Percentiles rank a stretch among this genome's conserved stretches.
phyloP scores from a whole-genome alignment of 2,888 invertebrate species.

The Volucella inflata region DNA sequence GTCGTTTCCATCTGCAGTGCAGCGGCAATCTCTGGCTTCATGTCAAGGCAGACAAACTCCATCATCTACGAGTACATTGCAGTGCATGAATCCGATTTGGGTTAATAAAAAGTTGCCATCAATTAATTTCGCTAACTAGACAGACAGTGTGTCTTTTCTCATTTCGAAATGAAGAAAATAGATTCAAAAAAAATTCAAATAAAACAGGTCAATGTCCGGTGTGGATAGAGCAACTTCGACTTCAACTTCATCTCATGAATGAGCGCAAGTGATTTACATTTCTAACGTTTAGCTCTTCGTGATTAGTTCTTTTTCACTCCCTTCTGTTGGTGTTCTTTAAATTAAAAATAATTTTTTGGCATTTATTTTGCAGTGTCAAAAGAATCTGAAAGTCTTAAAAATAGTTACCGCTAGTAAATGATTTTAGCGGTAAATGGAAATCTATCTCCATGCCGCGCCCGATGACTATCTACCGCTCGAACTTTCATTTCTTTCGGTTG shows the following conservation, averaged over 20 bases:
- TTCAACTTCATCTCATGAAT: not conserved
- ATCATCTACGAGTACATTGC: too few relatives aligned
- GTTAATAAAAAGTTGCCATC: too few relatives aligned
- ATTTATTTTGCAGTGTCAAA: not conserved
- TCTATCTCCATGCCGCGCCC: constrained; percentile 13
- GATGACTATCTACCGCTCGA: constrained; percentile 2
- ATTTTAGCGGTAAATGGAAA: constrained; percentile 58
- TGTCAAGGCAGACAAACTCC: too few relatives aligned
- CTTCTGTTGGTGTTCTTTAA: constrained; percentile 1
- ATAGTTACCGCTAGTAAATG: constrained; percentile 10
- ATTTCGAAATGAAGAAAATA: too few relatives aligned
- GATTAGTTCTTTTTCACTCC: not conserved
- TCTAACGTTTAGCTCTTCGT: constrained; percentile 15
- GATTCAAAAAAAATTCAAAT: too few relatives aligned
- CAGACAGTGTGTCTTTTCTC: too few relatives aligned
- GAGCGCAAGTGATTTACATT: constrained; percentile 13
- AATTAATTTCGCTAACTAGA: too few relatives aligned
- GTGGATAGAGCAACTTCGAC: not conserved
- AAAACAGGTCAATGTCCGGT: too few relatives aligned
- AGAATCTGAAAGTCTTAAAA: constrained; percentile 25
- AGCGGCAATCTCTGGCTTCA: too few relatives aligned
- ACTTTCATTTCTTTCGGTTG: constrained; percentile 53
- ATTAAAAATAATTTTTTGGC: constrained; percentile 2
- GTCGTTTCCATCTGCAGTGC: too few relatives aligned
- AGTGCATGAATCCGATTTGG: too few relatives aligned